Percentiles rank a stretch among this genome's conserved stretches.
Evolutionary conservation across 2,113 vertebrate genomes (phyloP).

Genomic region (Rhodinocichla rosea): DNA sequence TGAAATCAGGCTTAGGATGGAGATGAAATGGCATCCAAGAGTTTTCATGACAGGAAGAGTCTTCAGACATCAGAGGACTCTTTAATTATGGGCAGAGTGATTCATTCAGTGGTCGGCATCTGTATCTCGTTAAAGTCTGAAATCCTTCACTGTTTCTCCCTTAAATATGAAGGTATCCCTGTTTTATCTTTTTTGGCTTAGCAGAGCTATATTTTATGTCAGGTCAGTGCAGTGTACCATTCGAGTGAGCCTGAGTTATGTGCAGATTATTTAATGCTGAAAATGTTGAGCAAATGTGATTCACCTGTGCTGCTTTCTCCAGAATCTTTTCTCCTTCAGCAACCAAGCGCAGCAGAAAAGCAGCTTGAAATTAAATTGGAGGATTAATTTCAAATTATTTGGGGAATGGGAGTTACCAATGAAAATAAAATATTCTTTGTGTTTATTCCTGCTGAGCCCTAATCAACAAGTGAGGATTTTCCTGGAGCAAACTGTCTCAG

Average conservation of each 20-base stretch:
- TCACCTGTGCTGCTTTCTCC: not conserved
- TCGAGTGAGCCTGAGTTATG: not conserved
- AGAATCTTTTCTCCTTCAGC: not conserved
- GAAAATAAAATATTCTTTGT: not conserved
- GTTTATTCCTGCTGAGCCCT: not conserved
- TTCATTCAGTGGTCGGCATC: conserved; percentile 83
- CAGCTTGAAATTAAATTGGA: conserved; percentile 11
- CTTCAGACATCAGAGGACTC: conserved; percentile 83
- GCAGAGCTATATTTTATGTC: conserved; percentile 32
- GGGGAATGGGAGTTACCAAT: not conserved
- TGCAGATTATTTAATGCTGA: conserved; percentile 59
- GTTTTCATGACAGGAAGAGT: conserved; percentile 81
- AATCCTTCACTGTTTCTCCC: conserved; percentile 69
- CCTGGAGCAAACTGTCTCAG: not conserved
- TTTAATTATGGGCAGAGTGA: conserved; percentile 74
- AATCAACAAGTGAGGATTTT: not conserved
- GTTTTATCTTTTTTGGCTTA: conserved; percentile 65
- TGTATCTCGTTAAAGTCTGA: conserved; percentile 80
- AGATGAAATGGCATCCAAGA: conserved; percentile 80
- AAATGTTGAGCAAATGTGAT: conserved; percentile 38
- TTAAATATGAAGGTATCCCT: conserved; percentile 49
- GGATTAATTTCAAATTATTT: conserved; percentile 30
- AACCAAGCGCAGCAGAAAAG: not conserved
- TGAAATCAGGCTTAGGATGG: conserved; percentile 64
- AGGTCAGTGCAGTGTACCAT: not conserved